A percentile compares a stretch with the other conserved stretches of the same genome.
Conservation (phyloP, 2,888 invertebrate genomes). For the Folsomia manolachei region DNA sequence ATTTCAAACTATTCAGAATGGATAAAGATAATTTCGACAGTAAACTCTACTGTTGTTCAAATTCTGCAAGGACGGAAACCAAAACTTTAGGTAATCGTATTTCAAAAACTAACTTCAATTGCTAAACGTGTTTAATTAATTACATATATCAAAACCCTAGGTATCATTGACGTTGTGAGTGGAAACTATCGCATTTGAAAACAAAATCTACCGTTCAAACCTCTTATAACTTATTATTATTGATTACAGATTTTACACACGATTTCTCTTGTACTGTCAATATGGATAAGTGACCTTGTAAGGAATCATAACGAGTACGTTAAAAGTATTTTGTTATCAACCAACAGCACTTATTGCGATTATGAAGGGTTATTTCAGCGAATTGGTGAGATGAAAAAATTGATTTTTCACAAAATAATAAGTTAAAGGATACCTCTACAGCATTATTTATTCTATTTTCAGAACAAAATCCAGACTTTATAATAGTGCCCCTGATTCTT, state of each 20-base stretch:
- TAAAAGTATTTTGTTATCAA: constrained; percentile 19
- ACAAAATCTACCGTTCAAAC: neutral
- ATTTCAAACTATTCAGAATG: too few relatives aligned
- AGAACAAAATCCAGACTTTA: neutral
- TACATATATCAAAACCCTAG: constrained; percentile 40
- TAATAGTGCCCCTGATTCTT: neutral
- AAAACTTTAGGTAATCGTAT: too few relatives aligned
- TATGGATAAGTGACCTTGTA: constrained; percentile 36
- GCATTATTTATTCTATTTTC: neutral
- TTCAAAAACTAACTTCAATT: too few relatives aligned
- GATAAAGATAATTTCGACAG: constrained; percentile 24
- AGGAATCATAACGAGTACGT: constrained; percentile 38
- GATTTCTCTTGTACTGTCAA: constrained; percentile 31
- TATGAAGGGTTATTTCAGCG: neutral
- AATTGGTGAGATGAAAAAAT: neutral
- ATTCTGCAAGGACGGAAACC: constrained; percentile 40
- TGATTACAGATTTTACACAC: constrained; percentile 28
- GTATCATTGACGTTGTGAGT: constrained; percentile 44
- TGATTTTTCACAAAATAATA: neutral
- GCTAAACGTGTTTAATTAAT: too few relatives aligned
- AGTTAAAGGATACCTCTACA: neutral
- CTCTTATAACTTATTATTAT: constrained; percentile 5
- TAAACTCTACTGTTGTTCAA: constrained; percentile 49
- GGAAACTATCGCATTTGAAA: neutral
- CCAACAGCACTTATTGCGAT: neutral